Evolutionary conservation across 2,888 invertebrate species (phyloP).

Genomic region (Dynastes hyllus): DNA sequence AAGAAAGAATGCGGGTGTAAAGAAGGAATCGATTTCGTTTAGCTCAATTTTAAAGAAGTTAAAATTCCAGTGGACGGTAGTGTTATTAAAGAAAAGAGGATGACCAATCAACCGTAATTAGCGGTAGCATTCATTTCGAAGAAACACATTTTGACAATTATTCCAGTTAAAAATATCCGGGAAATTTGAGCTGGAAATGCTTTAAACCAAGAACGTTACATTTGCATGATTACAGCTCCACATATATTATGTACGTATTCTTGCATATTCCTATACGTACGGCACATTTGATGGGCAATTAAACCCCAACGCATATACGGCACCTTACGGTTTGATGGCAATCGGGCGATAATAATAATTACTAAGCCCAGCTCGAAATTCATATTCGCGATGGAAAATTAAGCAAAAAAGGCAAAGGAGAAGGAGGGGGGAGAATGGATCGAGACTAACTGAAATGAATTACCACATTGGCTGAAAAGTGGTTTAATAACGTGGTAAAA

Average conservation of each 20-base stretch:
- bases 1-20: no score
- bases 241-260: no score
- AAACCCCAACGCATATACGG: constrained; percentile 41
- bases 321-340: constrained; percentile 29
- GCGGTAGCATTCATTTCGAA: no score
- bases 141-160: not conserved
- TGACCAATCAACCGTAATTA: no score
- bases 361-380: constrained; percentile 18
- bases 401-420: no score
- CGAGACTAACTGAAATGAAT: constrained; percentile 17
- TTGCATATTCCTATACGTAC: not conserved
- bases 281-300: constrained; percentile 33
- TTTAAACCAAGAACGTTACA: not conserved
- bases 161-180: not conserved
- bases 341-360: constrained; percentile 44
- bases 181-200: constrained; percentile 14
- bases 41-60: no score
- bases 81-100: no score
- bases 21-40: no score
- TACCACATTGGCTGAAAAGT: not conserved
- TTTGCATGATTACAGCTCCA: constrained; percentile 40
- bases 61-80: no score
- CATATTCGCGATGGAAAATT: not conserved
- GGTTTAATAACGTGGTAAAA: not conserved
- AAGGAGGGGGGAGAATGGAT: not conserved